Base-by-base conservation (phyloP, 2,797 vertebrate species). In the Hirundo rustica region DNA sequence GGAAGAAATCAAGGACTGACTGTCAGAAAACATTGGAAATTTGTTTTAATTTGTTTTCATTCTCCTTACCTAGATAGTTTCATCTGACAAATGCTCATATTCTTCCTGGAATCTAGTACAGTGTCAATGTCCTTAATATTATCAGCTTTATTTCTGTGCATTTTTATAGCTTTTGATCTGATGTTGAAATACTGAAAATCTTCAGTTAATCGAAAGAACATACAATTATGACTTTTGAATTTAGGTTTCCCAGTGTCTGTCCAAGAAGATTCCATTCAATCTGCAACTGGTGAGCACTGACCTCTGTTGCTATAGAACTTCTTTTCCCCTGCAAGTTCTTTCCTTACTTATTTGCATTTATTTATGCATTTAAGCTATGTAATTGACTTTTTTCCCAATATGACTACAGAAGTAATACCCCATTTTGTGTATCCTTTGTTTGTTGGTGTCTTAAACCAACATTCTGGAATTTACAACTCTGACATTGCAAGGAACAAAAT, bases 261-360 rank as follows among this genome's bases (percentile, higher is more conserved):
- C 13, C 13, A 61, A 68, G 18, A 34, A 58, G 22, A 29, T 21
- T 3, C 15, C 53, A 10, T 60, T 70, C 32, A 83, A 45, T 51
- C 7, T 54, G 2, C 8, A 55, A 17, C 13, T 61, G 34, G 2
- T 20, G 11, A 78, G 8, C n/a, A 45, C 13, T 1, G 1, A 13
- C 2, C 3, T 64, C 7, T 50, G 27, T 36, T 84, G 3, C 9
- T 57, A 11, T 17, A 75, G 12, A 3, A 7, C 9, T 27, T 16
- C 4, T 26, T 36, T 29, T 11, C 0, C 2, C 22, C 14, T 22
- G 2, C 6, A 82, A 48, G 3, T 16, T 64, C 23, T 64, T 30
- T 58, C 26, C 30, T 51, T 26, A 17, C 11, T 50, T 32, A 36
- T 36, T 32, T 66, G 4, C 30, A 29, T 47, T 50, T 60, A 61